Evolutionary conservation across 2,888 invertebrate species (phyloP), one percentile per base, ranked within the genome.

Genomic region (Helleia helle): DNA sequence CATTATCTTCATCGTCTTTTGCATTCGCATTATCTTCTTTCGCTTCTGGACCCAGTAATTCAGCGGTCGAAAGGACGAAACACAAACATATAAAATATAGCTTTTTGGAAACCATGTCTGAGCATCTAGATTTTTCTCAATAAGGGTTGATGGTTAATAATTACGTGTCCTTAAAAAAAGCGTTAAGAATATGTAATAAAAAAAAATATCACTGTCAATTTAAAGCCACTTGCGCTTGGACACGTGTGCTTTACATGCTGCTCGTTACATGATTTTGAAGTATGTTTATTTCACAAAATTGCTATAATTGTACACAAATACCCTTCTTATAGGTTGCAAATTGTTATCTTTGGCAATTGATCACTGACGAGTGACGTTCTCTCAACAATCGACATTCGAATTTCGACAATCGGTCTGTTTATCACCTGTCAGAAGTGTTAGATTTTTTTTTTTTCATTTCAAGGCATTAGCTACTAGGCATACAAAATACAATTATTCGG

Each of bases 111-210:
- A 54, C 59, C 81, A 80, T 79, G 44, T 59, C 61, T 43, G 50
- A 49, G 51, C 51, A 41, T 43, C 9, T 40, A 51, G 42, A 54
- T 47, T 45, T 56, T 60, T 59, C 47, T 51, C 8, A 18, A 36
- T 14, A n/a, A 11, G 4, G 13, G 12, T 1, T 52, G 48, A 55
- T 51, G 54, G 24, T 26, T 49, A 62, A 50, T 55, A 74, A 65
- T 75, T 77, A 80, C 76, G 80, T 79, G 79, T 79, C 72, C 71
- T 48, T 60, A 59, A 46, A 36, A 43, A 38, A 44, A 41, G 34
- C n/a, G 38, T 34, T 43, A 51, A 37, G 38, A 47, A 46, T 30
- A n/a, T n/a, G n/a, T n/a, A 40, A 31, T 11, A 44, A 27, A 37
- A 28, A n/a, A 42, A 28, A 24, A 24, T 34, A 28, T 38, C 28